Conservation (phyloP, 2,113 vertebrate genomes). For the Mirounga angustirostris region DNA sequence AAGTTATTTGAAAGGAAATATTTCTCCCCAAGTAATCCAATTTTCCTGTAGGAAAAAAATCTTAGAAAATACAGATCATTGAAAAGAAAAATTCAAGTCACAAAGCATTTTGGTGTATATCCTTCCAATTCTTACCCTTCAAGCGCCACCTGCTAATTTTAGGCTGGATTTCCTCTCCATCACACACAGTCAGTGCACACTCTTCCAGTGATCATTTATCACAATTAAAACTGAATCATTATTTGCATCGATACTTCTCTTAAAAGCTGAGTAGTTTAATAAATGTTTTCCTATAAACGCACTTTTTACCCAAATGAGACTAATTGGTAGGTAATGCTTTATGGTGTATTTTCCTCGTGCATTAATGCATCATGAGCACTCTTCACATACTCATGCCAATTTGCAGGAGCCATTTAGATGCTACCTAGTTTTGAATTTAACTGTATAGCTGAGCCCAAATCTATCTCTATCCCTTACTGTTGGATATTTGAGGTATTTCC, state of each 20-base stretch:
- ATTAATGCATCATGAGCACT: neutral
- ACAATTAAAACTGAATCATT: neutral
- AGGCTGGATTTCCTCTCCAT: rapidly evolving
- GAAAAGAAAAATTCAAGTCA: neutral
- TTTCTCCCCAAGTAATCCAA: neutral
- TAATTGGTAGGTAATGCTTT: neutral
- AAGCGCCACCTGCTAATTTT: too few relatives aligned
- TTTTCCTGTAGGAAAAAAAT: neutral
- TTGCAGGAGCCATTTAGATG: neutral
- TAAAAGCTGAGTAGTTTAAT: neutral
- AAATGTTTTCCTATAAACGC: neutral
- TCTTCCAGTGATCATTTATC: neutral
- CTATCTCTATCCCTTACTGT: neutral
- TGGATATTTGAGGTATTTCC: neutral
- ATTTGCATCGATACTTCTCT: neutral
- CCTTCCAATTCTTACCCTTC: neutral
- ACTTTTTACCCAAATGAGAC: neutral
- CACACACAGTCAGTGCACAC: neutral
- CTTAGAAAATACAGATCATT: neutral
- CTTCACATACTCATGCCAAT: neutral
- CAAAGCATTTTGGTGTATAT: neutral
- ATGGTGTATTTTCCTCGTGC: neutral
- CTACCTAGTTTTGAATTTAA: neutral
- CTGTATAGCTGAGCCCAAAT: neutral
- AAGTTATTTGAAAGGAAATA: neutral